Base-by-base conservation (phyloP, 2,113 vertebrate species). In the Chunga burmeisteri region DNA sequence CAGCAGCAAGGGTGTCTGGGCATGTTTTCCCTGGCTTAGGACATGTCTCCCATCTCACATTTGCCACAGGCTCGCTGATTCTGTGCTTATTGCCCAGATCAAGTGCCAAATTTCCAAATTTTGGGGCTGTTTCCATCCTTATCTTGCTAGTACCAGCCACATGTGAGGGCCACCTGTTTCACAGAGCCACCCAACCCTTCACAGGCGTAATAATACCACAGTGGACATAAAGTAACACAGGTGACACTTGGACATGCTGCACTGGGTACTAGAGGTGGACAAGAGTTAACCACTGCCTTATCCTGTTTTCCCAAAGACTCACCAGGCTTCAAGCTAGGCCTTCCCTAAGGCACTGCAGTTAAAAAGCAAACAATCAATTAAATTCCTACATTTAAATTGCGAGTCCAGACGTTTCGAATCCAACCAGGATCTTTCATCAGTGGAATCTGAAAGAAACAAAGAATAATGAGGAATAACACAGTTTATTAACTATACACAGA, bases 391-490 rank as follows among this genome's bases (percentile, higher is more conserved):
- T 98, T 98, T 34, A 98, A 84, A 75, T 98, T 98, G 29, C 98
- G 95, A 78, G 98, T 94, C 98, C 98, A 98, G 15, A 98, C 98
- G 0, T 97, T 98, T 93, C 98, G 93, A 74, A 98, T 98, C 98
- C 98, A 98, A 4, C 98, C 97, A 0, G 98, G 98, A 95, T 98
- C 98, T 95, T 96, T 98, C 98, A 98, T 98, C 62, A 98, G 46
- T 2, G 98, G 98, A 92, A 98, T 98, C 98, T 98, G 95, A 79
- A 98, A 98, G 77, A 88, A 84, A 94, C 8, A 77, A 92, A 91
- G 40, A 16, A 75, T 53, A 90, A 82, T 40, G 18, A 61, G 26
- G 71, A 77, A 55, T 32, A 53, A 56, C 46, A 25, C 34, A 58
- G 27, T 47, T 62, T 32, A 52, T 67, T 40, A 36, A 47, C 9